phyloP scores from a whole-genome alignment of 2,113 vertebrate species.

The Centropus unirufus region DNA sequence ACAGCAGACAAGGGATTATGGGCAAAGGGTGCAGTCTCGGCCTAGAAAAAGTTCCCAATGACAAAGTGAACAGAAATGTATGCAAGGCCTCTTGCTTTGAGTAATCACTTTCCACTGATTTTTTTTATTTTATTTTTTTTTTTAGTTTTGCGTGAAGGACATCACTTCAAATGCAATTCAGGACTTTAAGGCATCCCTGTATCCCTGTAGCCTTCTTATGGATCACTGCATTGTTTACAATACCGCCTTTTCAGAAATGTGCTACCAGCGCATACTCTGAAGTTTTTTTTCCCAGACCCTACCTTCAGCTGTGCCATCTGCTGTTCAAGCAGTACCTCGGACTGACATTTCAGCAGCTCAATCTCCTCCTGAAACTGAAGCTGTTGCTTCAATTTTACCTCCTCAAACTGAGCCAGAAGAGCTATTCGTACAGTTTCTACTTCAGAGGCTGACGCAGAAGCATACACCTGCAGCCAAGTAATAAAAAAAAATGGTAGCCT shows the following conservation, averaged over 20 bases:
- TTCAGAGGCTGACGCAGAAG: conserved; percentile 60
- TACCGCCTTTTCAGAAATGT: background rate
- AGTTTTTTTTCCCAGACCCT: background rate
- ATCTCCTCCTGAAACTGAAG: conserved; percentile 82
- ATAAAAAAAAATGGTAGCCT: background rate
- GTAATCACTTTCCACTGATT: background rate
- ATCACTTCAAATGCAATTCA: background rate
- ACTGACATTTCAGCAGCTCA: conserved; percentile 83
- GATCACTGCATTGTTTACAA: background rate
- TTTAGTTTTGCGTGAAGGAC: background rate
- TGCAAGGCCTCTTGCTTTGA: background rate
- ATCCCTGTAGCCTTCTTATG: background rate
- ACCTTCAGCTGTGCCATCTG: conserved; percentile 82
- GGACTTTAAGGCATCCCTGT: background rate
- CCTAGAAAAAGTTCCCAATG: background rate
- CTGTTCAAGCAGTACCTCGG: conserved; percentile 79
- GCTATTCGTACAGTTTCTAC: conserved; percentile 72
- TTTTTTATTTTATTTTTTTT: background rate
- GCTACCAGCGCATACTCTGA: background rate
- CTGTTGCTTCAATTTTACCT: conserved; percentile 75
- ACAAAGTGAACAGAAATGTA: background rate
- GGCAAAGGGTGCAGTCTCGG: background rate
- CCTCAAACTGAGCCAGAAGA: conserved; percentile 67
- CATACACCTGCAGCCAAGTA: conserved; percentile 33
- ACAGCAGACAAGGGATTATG: background rate